Percentiles rank a stretch among this genome's conserved stretches.
phyloP scores from a whole-genome alignment of 2,113 vertebrate genomes.

The Seriola dumerili region DNA sequence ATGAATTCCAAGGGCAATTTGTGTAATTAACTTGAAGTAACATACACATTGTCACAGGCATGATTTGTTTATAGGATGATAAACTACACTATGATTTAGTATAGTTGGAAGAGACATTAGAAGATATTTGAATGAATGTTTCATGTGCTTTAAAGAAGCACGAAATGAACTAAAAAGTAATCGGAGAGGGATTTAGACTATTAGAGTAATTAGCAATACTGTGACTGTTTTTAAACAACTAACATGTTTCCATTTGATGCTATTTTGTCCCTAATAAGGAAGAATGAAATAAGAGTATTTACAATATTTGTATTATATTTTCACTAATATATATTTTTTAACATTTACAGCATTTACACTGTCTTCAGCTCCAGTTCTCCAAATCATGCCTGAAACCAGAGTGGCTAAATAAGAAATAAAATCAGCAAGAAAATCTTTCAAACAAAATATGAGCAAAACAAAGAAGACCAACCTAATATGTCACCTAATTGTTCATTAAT shows the following conservation, averaged over 20 bases:
- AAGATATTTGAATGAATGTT: neutral
- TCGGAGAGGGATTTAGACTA: constrained; percentile 4
- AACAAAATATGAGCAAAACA: constrained; percentile 58
- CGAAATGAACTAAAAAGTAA: neutral
- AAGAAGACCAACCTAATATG: constrained; percentile 77
- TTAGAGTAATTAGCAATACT: neutral
- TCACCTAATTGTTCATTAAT: constrained; percentile 93
- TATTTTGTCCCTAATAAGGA: neutral
- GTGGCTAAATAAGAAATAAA: neutral
- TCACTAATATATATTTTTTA: neutral
- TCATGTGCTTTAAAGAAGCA: too few species aligned
- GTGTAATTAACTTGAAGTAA: constrained; percentile 32
- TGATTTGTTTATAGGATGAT: neutral
- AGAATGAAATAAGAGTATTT: neutral
- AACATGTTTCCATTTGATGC: neutral
- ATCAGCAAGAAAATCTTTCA: constrained; percentile 26
- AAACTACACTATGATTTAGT: neutral
- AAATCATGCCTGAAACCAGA: neutral
- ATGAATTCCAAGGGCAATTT: constrained; percentile 27
- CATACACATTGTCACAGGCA: neutral
- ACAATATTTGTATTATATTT: neutral
- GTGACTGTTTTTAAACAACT: neutral
- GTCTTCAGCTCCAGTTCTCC: neutral
- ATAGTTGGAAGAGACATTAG: neutral
- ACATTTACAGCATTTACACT: neutral